Conservation (phyloP, 1,140 invertebrate species). For the Acromyrmex echinatior region DNA sequence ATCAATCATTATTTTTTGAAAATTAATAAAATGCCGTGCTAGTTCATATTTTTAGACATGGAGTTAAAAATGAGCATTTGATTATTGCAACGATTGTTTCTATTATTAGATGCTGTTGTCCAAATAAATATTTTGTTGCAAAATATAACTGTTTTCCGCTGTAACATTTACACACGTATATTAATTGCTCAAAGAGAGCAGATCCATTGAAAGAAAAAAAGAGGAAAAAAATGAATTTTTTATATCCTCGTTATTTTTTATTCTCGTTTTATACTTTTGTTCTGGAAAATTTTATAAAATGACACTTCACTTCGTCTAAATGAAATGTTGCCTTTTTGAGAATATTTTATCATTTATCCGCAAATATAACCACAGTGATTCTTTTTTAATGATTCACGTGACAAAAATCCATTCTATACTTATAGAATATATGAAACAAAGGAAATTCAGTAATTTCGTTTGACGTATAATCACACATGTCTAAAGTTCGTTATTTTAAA, state of each 20-base stretch:
- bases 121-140: neutral
- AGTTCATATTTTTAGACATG: neutral
- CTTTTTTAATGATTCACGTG: neutral
- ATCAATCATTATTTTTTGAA: too few relatives aligned
- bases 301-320: neutral
- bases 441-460: neutral
- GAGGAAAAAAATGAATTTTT: neutral
- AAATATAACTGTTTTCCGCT: neutral
- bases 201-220: neutral
- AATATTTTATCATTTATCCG: conserved; percentile 3
- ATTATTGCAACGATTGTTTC: conserved; percentile 5
- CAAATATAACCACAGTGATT: neutral
- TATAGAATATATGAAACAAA: neutral
- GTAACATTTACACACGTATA: neutral
- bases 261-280: neutral
- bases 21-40: too few relatives aligned
- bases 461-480: neutral
- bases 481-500: neutral
- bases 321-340: conserved; percentile 2
- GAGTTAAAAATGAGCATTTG: conserved; percentile 21
- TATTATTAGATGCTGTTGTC: neutral
- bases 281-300: conserved; percentile 7
- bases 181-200: neutral
- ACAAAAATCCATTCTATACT: neutral
- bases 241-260: neutral